Conservation (phyloP, 2,113 vertebrate species). For the Strix aluco region DNA sequence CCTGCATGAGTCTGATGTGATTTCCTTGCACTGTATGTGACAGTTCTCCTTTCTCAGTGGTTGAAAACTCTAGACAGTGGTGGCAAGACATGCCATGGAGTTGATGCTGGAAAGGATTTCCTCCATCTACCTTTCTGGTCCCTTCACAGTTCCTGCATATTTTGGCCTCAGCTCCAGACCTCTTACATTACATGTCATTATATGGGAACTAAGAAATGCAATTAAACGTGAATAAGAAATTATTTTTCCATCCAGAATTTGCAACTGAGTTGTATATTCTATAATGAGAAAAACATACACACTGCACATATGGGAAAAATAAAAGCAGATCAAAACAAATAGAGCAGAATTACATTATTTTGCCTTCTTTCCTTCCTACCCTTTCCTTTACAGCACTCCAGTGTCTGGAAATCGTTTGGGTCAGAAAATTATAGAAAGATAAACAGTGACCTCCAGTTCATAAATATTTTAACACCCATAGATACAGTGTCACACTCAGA, state of each 20-base stretch:
- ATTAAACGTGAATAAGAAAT: neutral
- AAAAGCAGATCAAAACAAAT: neutral
- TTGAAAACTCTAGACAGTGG: neutral
- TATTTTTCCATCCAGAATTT: neutral
- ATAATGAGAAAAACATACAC: neutral
- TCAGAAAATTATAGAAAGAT: neutral
- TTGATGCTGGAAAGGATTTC: neutral
- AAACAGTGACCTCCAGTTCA: neutral
- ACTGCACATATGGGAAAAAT: neutral
- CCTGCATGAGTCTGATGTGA: accelerated
- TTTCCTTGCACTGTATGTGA: neutral
- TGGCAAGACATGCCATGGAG: accelerated
- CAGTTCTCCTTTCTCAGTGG: neutral
- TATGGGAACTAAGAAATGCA: neutral
- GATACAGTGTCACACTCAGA: neutral
- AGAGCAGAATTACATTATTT: neutral
- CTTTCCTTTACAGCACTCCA: neutral
- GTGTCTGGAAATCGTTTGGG: neutral
- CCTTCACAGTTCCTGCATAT: neutral
- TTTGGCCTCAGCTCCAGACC: neutral
- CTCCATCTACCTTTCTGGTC: neutral
- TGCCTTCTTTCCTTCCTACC: neutral
- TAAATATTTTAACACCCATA: neutral
- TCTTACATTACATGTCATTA: neutral
- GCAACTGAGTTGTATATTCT: neutral